phyloP scores from a whole-genome alignment of 2,888 invertebrate species.

The Mesochorus sp. region DNA sequence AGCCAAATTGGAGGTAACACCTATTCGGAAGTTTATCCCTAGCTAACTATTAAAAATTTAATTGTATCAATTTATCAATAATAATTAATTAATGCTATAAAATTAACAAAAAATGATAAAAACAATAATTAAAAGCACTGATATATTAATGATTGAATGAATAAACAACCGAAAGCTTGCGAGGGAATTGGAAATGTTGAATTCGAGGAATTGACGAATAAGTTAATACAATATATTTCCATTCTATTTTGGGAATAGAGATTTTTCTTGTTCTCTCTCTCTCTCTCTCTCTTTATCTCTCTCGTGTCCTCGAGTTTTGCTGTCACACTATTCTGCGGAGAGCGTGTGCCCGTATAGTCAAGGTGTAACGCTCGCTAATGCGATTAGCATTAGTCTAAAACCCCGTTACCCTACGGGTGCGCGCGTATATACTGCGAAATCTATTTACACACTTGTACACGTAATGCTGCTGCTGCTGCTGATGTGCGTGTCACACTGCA shows the following conservation, averaged over 20 bases:
- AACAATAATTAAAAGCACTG: too few species aligned
- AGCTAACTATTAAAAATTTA: too few species aligned
- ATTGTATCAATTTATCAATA: too few species aligned
- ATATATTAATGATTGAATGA: neutral
- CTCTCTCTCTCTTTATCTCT: neutral
- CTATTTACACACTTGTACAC: neutral
- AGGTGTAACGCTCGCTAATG: conserved; percentile 40
- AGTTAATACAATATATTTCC: too few species aligned
- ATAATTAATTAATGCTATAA: too few species aligned
- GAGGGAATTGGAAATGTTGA: too few species aligned
- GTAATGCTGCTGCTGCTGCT: too few species aligned
- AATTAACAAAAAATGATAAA: too few species aligned
- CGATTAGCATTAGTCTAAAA: conserved; percentile 48
- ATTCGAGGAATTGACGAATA: neutral
- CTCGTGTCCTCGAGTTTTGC: neutral
- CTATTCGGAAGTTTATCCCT: too few species aligned
- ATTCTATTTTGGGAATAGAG: too few species aligned
- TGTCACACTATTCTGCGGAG: conserved; percentile 2
- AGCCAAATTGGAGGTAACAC: too few species aligned
- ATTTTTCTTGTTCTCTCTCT: neutral
- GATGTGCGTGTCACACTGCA: neutral
- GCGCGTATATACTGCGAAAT: neutral
- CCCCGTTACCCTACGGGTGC: conserved; percentile 10
- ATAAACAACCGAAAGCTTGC: neutral
- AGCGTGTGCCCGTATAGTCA: conserved; percentile 9